These are phyloP conservation scores for Crenichthys baileyi DNA, from an alignment of 2,797 vertebrate genomes.

Conservation along the genomic window DNA sequence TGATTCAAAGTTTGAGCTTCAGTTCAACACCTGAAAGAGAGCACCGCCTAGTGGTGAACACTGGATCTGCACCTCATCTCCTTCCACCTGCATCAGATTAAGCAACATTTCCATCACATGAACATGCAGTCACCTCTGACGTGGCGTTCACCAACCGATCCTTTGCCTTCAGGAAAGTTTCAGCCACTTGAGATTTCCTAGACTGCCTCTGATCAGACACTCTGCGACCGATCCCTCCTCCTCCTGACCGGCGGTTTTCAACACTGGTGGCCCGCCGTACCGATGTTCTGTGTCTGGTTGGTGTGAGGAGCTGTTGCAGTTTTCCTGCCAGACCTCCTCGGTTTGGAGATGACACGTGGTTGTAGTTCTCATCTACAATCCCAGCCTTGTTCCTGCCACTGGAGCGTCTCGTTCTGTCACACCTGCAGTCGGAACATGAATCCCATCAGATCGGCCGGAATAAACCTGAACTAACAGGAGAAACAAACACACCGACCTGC, in stretches of 20 bases:
- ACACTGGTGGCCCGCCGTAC: constrained; percentile 77
- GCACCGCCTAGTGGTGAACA: not conserved
- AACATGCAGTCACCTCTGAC: constrained; percentile 79
- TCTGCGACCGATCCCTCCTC: constrained; percentile 32
- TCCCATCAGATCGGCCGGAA: not conserved
- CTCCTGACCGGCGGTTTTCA: constrained; percentile 70
- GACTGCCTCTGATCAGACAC: constrained; percentile 79
- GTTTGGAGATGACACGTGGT: constrained; percentile 75
- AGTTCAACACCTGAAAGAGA: not conserved
- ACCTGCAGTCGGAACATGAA: constrained; percentile 44
- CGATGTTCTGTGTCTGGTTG: constrained; percentile 73
- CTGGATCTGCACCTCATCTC: not conserved
- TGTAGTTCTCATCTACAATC: constrained; percentile 80
- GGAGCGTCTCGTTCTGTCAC: constrained; percentile 47
- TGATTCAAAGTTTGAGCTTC: too few species aligned
- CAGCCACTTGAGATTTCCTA: constrained; percentile 82
- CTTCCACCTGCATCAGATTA: not conserved
- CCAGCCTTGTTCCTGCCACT: constrained; percentile 53
- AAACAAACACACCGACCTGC: constrained; percentile 62
- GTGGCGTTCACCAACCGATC: constrained; percentile 89
- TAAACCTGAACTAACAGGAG: too few species aligned
- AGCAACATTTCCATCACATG: not conserved
- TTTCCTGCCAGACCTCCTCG: constrained; percentile 86
- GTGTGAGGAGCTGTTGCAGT: constrained; percentile 91
- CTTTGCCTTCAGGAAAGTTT: constrained; percentile 82